A percentile compares a stretch with the other conserved stretches of the same genome.
These are phyloP conservation scores for Eupithecia pulchellata DNA, from an alignment of 2,888 invertebrate genomes.

Conservation along the genomic window DNA sequence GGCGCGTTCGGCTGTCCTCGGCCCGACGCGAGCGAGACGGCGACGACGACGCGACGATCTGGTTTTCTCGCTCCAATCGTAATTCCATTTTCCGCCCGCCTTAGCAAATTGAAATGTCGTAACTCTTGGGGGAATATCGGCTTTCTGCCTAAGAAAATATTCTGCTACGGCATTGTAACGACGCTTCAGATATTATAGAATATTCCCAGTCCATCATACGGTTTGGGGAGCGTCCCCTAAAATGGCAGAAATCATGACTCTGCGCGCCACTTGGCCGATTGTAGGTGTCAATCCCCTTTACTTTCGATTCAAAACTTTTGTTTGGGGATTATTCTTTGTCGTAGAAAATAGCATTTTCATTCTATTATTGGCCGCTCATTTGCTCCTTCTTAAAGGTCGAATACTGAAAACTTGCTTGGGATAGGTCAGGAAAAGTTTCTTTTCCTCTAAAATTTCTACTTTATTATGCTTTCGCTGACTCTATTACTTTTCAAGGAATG, in stretches of 20 bases:
- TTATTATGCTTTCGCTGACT: not conserved
- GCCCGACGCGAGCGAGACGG: slow-evolving; percentile 51
- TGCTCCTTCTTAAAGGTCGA: slow-evolving; percentile 30
- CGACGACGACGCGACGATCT: slow-evolving; percentile 68
- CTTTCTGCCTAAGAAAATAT: slow-evolving; percentile 85
- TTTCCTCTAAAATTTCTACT: not conserved
- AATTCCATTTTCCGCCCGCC: slow-evolving; percentile 86
- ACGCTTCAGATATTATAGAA: slow-evolving; percentile 80
- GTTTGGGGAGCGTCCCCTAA: slow-evolving; percentile 72
- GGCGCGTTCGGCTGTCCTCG: slow-evolving; percentile 65
- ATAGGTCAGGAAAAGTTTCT: slow-evolving; percentile 54
- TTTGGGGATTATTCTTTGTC: slow-evolving; percentile 51
- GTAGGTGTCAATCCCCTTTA: slow-evolving; percentile 58
- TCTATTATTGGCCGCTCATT: slow-evolving; percentile 38
- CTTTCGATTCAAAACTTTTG: slow-evolving; percentile 58
- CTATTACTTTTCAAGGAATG: not conserved
- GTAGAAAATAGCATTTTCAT: slow-evolving; percentile 48
- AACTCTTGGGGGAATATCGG: slow-evolving; percentile 86
- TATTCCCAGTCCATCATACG: slow-evolving; percentile 81
- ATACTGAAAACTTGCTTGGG: slow-evolving; percentile 44
- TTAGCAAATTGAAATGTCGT: slow-evolving; percentile 87
- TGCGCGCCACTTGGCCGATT: slow-evolving; percentile 69
- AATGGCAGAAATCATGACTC: slow-evolving; percentile 75
- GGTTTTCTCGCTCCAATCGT: slow-evolving; percentile 82
- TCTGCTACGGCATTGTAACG: slow-evolving; percentile 82